Conservation (phyloP, 2,797 vertebrate genomes). For the Pipistrellus nathusii region DNA sequence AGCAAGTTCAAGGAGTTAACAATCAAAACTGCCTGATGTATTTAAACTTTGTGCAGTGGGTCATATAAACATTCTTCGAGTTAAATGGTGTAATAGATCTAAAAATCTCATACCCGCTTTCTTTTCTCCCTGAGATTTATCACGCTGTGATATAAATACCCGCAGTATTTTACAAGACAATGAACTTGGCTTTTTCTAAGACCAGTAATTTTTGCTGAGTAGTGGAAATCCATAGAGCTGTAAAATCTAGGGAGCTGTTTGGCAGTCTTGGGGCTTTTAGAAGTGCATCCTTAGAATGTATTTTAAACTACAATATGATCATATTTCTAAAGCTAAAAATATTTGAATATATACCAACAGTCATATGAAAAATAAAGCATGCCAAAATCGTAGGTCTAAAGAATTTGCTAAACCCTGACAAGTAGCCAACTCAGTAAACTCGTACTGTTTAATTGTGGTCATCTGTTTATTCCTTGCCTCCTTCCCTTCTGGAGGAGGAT, state of each 20-base stretch:
- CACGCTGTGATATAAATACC: conserved; percentile 85
- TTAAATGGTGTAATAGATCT: conserved; percentile 86
- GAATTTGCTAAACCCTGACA: background rate
- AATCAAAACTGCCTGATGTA: conserved; percentile 86
- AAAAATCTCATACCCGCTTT: conserved; percentile 83
- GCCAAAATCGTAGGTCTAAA: background rate
- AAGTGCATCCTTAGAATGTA: conserved; percentile 69
- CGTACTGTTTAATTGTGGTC: background rate
- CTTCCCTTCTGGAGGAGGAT: conserved; percentile 50
- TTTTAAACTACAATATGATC: conserved; percentile 54
- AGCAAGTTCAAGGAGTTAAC: conserved; percentile 88
- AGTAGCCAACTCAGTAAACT: conserved; percentile 44
- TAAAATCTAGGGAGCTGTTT: conserved; percentile 67
- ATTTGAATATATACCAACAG: conserved; percentile 7
- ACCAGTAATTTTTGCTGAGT: conserved; percentile 83
- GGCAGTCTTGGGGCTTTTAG: conserved; percentile 66
- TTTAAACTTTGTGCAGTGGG: conserved; percentile 87
- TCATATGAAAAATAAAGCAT: conserved; percentile 26
- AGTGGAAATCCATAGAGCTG: conserved; percentile 77
- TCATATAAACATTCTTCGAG: conserved; percentile 89
- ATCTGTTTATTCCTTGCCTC: conserved; percentile 59
- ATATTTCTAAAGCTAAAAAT: conserved; percentile 60
- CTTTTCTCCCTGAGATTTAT: conserved; percentile 86
- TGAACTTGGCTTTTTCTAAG: conserved; percentile 85
- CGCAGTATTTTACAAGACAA: conserved; percentile 86